Percentiles rank a stretch among this genome's conserved stretches.
phyloP scores from a whole-genome alignment of 2,888 invertebrate species.

The Drosophila bunnanda region DNA sequence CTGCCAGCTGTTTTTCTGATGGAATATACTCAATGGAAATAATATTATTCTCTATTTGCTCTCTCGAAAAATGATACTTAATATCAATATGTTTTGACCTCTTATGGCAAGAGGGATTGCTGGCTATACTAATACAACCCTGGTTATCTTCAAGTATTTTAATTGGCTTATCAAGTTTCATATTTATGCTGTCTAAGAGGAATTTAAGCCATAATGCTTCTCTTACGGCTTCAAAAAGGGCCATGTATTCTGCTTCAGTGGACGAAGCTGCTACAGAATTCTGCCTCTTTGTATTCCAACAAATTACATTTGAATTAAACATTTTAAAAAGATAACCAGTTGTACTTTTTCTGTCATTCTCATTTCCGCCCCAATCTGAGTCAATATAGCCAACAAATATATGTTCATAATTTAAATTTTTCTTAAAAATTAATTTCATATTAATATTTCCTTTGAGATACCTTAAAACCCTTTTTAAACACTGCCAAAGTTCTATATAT shows the following conservation, averaged over 20 bases:
- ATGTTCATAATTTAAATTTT: no score
- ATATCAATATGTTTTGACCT: conserved; percentile 52
- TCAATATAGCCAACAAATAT: no score
- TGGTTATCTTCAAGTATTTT: conserved; percentile 42
- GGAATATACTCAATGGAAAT: background rate
- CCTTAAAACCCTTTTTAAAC: conserved; percentile 45
- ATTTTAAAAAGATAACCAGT: conserved; percentile 40
- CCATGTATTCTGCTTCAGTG: conserved; percentile 24
- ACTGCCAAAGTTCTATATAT: conserved; percentile 41
- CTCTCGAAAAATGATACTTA: conserved; percentile 51
- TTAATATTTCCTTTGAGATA: conserved; percentile 34
- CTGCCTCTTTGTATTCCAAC: conserved; percentile 40
- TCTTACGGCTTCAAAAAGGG: conserved; percentile 36
- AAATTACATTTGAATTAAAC: conserved; percentile 43
- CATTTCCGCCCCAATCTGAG: conserved; percentile 9
- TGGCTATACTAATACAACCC: conserved; percentile 49
- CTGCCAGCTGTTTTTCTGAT: background rate
- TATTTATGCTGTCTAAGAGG: background rate
- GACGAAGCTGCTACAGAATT: conserved; percentile 40
- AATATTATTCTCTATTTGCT: conserved; percentile 42
- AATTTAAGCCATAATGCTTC: conserved; percentile 47
- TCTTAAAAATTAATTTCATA: conserved; percentile 22
- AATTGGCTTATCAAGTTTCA: conserved; percentile 14
- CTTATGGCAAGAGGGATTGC: conserved; percentile 47
- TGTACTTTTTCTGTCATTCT: conserved; percentile 44